These are phyloP conservation scores for Xanthorhoe spadicearia DNA, from an alignment of 2,888 invertebrate genomes.

Conservation along the genomic window DNA sequence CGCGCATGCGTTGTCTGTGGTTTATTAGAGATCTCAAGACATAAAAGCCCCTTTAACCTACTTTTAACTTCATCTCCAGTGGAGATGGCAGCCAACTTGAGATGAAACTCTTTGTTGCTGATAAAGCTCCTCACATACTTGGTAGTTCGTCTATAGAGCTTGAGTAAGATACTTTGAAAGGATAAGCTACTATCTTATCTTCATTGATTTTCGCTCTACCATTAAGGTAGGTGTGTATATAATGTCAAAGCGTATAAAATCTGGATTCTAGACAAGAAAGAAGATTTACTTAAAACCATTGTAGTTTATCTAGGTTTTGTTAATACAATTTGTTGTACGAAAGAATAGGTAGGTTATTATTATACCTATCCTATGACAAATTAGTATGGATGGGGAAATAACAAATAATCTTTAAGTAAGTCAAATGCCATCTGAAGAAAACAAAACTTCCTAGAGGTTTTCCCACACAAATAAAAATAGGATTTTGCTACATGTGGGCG, in stretches of 20 bases:
- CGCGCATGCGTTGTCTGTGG: conserved; percentile 15
- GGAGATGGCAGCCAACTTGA: conserved; percentile 49
- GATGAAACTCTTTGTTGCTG: conserved; percentile 19
- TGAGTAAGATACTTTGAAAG: not conserved
- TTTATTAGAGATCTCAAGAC: conserved; percentile 24
- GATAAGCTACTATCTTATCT: no score
- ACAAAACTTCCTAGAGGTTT: not conserved
- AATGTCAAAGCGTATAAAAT: no score
- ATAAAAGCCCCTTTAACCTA: conserved; percentile 58
- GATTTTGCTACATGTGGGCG: conserved; percentile 24
- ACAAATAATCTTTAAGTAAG: no score
- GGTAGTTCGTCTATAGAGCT: not conserved
- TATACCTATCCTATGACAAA: no score
- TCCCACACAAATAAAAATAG: conserved; percentile 23
- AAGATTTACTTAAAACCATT: not conserved
- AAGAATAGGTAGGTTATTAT: no score
- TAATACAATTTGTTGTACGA: no score
- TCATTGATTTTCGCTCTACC: no score
- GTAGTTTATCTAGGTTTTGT: not conserved
- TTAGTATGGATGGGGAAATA: no score
- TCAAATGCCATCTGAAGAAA: not conserved
- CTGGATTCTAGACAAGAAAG: no score
- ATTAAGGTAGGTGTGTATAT: no score
- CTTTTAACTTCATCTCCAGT: conserved; percentile 46
- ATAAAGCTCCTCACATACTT: not conserved